Evolutionary conservation across 2,113 vertebrate genomes (phyloP).

Genomic region (Pachypanchax playfairii): DNA sequence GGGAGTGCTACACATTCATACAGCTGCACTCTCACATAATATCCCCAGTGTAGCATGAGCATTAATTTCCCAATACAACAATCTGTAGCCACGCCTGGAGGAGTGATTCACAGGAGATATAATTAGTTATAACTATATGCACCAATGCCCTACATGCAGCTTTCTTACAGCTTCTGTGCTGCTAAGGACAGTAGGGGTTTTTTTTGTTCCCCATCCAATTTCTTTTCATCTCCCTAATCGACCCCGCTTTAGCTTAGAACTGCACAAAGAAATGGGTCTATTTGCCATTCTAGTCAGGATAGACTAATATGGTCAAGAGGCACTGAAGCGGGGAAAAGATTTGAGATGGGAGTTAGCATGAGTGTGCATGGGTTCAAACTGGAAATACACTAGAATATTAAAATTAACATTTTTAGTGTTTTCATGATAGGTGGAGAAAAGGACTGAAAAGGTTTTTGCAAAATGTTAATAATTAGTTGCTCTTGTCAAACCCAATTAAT

Average conservation of each 20-base stretch:
- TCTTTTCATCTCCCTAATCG: constrained; percentile 66
- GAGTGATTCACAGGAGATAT: constrained; percentile 69
- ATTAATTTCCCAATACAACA: constrained; percentile 41
- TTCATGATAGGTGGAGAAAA: constrained; percentile 57
- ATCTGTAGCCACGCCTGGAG: constrained; percentile 35
- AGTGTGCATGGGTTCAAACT: constrained; percentile 21
- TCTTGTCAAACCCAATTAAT: constrained; percentile 46
- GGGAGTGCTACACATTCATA: constrained; percentile 11
- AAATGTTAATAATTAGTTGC: constrained; percentile 54
- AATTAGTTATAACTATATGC: constrained; percentile 66
- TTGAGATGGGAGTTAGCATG: constrained; percentile 39
- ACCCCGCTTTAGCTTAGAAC: constrained; percentile 49
- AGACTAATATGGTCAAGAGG: constrained; percentile 67
- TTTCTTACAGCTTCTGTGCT: constrained; percentile 28
- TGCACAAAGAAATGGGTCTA: constrained; percentile 60
- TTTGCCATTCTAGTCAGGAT: constrained; percentile 46
- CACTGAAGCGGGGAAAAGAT: constrained; percentile 48
- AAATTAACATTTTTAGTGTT: constrained; percentile 56
- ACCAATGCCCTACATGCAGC: constrained; percentile 50
- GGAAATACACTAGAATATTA: constrained; percentile 63
- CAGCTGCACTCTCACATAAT: constrained; percentile 26
- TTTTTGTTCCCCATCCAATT: constrained; percentile 62
- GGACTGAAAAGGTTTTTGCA: constrained; percentile 44
- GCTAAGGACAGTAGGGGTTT: constrained; percentile 28
- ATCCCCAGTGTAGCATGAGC: constrained; percentile 22